A percentile compares a stretch with the other conserved stretches of the same genome.
Evolutionary conservation across 1,140 invertebrate genomes (phyloP).

Genomic region (Polypedilum vanderplanki): DNA sequence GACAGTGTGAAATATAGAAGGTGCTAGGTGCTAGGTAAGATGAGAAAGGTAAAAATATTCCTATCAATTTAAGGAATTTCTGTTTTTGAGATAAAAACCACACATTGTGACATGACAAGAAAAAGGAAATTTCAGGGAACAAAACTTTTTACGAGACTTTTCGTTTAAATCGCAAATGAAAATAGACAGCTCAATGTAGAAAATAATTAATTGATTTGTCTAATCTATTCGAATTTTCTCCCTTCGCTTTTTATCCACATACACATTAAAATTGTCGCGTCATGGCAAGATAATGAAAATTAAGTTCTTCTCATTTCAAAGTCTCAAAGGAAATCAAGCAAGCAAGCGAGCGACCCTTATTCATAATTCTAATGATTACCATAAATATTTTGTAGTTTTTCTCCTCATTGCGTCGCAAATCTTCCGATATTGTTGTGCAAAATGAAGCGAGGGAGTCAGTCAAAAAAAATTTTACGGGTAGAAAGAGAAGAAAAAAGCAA

Average conservation of each 20-base stretch:
- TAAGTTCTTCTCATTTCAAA: neutral
- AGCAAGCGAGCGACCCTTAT: neutral
- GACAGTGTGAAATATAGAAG: neutral
- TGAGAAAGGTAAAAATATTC: neutral
- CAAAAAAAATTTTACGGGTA: too few relatives aligned
- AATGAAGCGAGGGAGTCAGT: too few relatives aligned
- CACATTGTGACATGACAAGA: neutral
- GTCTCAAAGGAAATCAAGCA: constrained; percentile 5
- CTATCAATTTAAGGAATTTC: neutral
- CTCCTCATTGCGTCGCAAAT: neutral
- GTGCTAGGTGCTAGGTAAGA: too few relatives aligned
- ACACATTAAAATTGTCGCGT: neutral
- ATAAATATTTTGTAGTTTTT: neutral
- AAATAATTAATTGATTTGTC: constrained; percentile 28
- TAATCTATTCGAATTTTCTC: neutral
- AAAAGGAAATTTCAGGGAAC: neutral
- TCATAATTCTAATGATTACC: neutral
- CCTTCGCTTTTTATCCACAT: neutral
- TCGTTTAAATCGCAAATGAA: constrained; percentile 22
- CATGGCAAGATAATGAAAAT: neutral
- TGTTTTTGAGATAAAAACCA: neutral
- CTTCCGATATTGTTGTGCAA: too few relatives aligned
- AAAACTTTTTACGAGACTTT: neutral
- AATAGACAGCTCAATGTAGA: constrained; percentile 18
- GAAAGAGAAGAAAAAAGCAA: neutral